Evolutionary conservation across 2,888 invertebrate species (phyloP).

Genomic region (Zaprionus lineosus): DNA sequence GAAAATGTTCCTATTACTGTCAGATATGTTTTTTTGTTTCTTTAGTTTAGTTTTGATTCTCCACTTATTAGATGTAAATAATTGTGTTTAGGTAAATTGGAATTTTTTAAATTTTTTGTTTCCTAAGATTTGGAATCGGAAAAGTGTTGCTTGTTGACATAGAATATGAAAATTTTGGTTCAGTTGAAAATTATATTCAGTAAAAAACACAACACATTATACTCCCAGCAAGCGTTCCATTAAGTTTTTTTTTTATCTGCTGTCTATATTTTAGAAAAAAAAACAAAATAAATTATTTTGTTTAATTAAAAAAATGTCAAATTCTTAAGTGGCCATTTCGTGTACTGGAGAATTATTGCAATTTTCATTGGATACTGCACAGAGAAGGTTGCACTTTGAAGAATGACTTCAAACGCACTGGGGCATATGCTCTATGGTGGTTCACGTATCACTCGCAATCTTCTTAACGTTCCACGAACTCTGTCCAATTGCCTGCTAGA

Average conservation of each 20-base stretch:
- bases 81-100: too few species aligned
- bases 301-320: slow-evolving; percentile 59
- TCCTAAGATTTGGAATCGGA: too few species aligned
- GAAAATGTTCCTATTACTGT: too few species aligned
- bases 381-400: slow-evolving; percentile 26
- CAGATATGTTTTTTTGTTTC: too few species aligned
- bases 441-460: slow-evolving; percentile 27
- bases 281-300: slow-evolving; percentile 16
- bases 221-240: slow-evolving; percentile 13
- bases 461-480: slow-evolving; percentile 36
- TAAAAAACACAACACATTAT: background rate
- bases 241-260: slow-evolving; percentile 8
- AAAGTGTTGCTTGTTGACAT: too few species aligned
- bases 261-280: background rate
- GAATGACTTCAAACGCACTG: slow-evolving; percentile 45
- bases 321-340: slow-evolving; percentile 57
- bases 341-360: slow-evolving; percentile 33
- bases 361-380: slow-evolving; percentile 26
- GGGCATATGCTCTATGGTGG: slow-evolving; percentile 30
- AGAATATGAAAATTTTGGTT: too few species aligned
- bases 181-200: too few species aligned
- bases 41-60: too few species aligned
- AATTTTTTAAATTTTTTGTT: too few species aligned
- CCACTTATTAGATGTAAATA: too few species aligned
- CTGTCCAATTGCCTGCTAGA: slow-evolving; percentile 39